Percentiles rank a stretch among this genome's conserved stretches.
phyloP scores from a whole-genome alignment of 1,140 invertebrate genomes.

The Ruditapes philippinarum region DNA sequence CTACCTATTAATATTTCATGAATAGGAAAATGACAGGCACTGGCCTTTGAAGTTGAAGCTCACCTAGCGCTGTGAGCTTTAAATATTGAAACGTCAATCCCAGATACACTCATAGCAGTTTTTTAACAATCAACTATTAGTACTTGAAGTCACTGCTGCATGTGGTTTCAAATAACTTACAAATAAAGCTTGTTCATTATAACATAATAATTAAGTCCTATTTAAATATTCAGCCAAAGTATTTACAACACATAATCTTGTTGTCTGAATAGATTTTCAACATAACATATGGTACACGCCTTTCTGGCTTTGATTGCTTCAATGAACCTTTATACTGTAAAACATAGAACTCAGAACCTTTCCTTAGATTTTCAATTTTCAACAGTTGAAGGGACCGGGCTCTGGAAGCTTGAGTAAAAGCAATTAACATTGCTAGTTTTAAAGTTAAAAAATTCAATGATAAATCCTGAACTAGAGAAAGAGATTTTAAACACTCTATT shows the following conservation, averaged over 20 bases:
- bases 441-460: slow-evolving; percentile 45
- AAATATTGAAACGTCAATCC: background rate
- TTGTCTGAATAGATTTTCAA: slow-evolving; percentile 27
- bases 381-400: slow-evolving; percentile 11
- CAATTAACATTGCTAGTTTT: slow-evolving; percentile 28
- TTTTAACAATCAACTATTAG: slow-evolving; percentile 16
- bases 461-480: slow-evolving; percentile 12
- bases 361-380: background rate
- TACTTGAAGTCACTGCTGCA: slow-evolving; percentile 30
- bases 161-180: slow-evolving; percentile 49
- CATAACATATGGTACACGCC: background rate
- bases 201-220: slow-evolving; percentile 9
- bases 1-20: background rate
- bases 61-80: background rate
- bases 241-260: slow-evolving; percentile 53
- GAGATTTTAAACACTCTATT: background rate
- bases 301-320: slow-evolving; percentile 2
- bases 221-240: slow-evolving; percentile 20
- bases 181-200: background rate
- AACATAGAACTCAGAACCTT: background rate
- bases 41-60: slow-evolving; percentile 34
- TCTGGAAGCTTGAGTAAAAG: background rate
- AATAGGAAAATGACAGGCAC: background rate
- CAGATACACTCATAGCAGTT: background rate
- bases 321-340: background rate